These are phyloP conservation scores for Diadema setosum DNA, from an alignment of 35 echinoderm and acorn worm species.

Conservation along the genomic window DNA sequence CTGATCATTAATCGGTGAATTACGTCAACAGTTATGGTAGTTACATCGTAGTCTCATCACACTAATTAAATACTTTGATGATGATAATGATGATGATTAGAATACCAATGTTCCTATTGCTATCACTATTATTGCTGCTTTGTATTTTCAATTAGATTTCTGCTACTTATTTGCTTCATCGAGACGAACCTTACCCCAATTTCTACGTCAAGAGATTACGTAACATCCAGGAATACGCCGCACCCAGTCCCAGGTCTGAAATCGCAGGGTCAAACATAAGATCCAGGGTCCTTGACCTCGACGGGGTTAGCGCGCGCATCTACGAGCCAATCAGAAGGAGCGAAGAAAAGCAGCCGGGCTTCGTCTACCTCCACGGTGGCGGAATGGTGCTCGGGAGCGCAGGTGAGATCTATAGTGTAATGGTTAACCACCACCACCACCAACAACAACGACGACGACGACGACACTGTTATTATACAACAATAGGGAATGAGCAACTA, in stretches of 20 bases:
- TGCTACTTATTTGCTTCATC: not conserved
- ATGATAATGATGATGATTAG: not conserved
- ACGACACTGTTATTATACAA: no score
- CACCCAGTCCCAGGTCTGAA: not conserved
- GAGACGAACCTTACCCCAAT: not conserved
- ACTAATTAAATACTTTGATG: not conserved
- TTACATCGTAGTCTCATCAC: not conserved
- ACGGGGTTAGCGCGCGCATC: constrained; percentile 24
- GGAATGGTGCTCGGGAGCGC: constrained; percentile 45
- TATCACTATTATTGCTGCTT: not conserved
- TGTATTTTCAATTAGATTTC: not conserved
- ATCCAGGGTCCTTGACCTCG: constrained; percentile 23
- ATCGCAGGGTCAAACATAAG: not conserved
- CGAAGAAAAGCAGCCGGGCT: constrained; percentile 18
- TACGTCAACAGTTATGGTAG: not conserved
- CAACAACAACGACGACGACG: no score
- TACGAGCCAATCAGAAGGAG: constrained; percentile 63
- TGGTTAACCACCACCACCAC: no score
- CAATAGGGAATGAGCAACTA: no score
- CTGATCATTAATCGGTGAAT: not conserved
- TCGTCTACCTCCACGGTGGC: constrained; percentile 74
- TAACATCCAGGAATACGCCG: not conserved
- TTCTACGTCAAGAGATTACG: not conserved
- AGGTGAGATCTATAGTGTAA: no score
- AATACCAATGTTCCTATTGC: not conserved